These are phyloP conservation scores for Toxonevra muliebris DNA, from an alignment of 2,888 invertebrate genomes.

Conservation along the genomic window DNA sequence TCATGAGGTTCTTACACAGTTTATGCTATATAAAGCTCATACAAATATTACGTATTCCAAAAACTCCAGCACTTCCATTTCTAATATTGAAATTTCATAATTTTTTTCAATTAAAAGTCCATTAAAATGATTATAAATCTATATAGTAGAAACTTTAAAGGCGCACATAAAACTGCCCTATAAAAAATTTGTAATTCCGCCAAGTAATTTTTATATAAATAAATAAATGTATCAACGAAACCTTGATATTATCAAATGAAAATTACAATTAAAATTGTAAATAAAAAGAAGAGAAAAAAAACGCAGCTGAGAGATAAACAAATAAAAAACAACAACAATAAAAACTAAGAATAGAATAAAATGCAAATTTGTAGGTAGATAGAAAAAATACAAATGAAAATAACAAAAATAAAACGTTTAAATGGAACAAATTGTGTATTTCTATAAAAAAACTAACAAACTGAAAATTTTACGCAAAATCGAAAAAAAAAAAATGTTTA, in stretches of 20 bases:
- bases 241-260: constrained; percentile 29
- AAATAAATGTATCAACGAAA: constrained; percentile 13
- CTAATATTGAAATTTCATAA: no score
- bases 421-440: constrained; percentile 1
- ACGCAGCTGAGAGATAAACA: neutral
- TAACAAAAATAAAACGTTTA: constrained; percentile 6
- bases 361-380: neutral
- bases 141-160: no score
- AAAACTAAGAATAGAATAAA: constrained; percentile 6
- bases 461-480: neutral
- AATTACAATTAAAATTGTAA: constrained; percentile 14
- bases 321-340: neutral
- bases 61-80: no score
- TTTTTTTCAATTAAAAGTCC: no score
- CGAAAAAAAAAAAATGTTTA: constrained; percentile 2
- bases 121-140: no score
- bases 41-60: no score
- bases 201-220: neutral
- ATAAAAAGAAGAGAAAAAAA: constrained; percentile 11
- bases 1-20: no score
- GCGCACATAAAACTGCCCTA: no score
- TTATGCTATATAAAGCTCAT: no score
- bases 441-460: neutral
- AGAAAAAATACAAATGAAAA: neutral
- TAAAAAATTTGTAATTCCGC: no score